Conservation (phyloP, 2,888 invertebrate species). For the Polia nebulosa region DNA sequence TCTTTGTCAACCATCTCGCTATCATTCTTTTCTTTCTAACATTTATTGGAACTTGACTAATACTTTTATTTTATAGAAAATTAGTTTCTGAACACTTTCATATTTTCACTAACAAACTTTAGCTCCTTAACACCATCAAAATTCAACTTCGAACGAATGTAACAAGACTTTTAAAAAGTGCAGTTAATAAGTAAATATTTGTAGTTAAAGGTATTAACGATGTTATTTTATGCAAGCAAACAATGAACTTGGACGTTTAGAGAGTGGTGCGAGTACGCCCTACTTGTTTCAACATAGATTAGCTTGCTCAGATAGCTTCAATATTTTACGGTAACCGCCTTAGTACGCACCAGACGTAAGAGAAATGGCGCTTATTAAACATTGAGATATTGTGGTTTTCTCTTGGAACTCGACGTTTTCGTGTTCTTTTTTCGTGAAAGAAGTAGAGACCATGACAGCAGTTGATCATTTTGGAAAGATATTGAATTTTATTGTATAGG, state of each 20-base stretch:
- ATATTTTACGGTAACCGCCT: slow-evolving; percentile 55
- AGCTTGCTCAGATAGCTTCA: slow-evolving; percentile 45
- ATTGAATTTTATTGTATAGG: background rate
- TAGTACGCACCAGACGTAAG: slow-evolving; percentile 34
- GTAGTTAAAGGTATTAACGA: slow-evolving; percentile 22
- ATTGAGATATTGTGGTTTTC: slow-evolving; percentile 36
- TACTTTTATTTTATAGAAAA: too few species aligned
- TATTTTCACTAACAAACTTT: too few species aligned
- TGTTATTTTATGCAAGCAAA: slow-evolving; percentile 44
- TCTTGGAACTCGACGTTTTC: slow-evolving; percentile 17
- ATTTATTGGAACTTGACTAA: too few species aligned
- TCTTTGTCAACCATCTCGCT: too few species aligned
- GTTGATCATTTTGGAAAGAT: slow-evolving; percentile 1
- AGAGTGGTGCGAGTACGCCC: slow-evolving; percentile 67
- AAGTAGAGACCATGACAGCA: background rate
- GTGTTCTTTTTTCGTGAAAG: background rate
- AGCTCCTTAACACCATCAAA: background rate
- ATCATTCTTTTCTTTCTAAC: too few species aligned
- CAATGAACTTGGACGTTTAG: slow-evolving; percentile 60
- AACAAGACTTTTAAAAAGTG: background rate
- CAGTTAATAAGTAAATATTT: background rate
- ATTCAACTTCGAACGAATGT: background rate
- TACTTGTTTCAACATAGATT: slow-evolving; percentile 59
- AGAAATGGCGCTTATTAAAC: slow-evolving; percentile 46
- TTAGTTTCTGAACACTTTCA: too few species aligned